Base-by-base conservation (phyloP, 1,140 invertebrate species). In the Drosophila nigromelanica region DNA sequence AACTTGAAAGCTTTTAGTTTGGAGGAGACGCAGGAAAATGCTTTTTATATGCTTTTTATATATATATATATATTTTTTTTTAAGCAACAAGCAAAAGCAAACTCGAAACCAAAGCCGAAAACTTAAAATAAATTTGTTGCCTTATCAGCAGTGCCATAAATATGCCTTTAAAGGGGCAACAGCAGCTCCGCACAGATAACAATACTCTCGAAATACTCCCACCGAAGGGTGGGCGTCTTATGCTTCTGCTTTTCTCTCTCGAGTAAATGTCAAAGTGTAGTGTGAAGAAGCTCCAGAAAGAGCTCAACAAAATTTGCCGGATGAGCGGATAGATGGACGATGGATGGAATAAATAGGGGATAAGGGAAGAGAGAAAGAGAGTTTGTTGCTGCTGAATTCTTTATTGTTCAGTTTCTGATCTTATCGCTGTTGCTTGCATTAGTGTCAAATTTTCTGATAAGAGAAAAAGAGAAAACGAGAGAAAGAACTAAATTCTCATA, bases 61-160 rank as follows among this genome's bases (percentile, higher is more conserved):
- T 5, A 3, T 5, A 27, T 27, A 27, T 27, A 5, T 27, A 27
- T 6, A 27, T 27, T 6, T 21, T 35, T n/a, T 48, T 70, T 71
- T 30, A 33, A 33, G 42, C 58, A 51, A 30, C 27, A 5, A 48
- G 18, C 58, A 37, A 35, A 18, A 30, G 15, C 30, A 21, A 60
- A 60, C 18, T 21, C 40, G 14, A 51, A 48, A 45, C 14, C 15
- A 21, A 51, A 51, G 18, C 24, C 7, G 61, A 47, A 64, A 67
- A 59, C 69, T 72, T 59, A 58, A 72, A 72, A 67, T 67, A 67
- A 18, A 67, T 45, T 59, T 51, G 4, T 21, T 37, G 24, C n/a
- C 39, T 51, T 66, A 71, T 71, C 69, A 71, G 68, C 51, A 63
- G 54, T 43, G 37, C 45, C 37, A 40, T 56, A 58, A 52, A 72